Evolutionary conservation across 2,888 invertebrate species (phyloP).

Genomic region (Coleophora flavipennella): DNA sequence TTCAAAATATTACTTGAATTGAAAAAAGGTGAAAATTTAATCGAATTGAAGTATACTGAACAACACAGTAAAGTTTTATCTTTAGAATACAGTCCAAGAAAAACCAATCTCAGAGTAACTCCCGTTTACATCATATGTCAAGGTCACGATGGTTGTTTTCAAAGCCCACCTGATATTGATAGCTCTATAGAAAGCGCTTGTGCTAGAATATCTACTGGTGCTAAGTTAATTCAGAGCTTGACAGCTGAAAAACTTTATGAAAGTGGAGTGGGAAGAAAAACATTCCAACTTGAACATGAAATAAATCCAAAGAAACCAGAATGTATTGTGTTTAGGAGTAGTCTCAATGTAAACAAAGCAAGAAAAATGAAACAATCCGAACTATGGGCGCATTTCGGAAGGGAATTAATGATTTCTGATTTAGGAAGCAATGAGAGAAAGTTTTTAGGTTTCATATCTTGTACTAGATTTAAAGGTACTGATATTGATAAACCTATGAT

Average conservation of each 20-base stretch:
- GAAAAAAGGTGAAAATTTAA: slow-evolving; percentile 74
- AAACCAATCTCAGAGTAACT: slow-evolving; percentile 76
- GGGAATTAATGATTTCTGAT: slow-evolving; percentile 84
- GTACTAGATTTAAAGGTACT: slow-evolving; percentile 83
- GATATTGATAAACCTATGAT: slow-evolving; percentile 74
- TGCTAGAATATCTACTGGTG: slow-evolving; percentile 81
- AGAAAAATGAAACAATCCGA: slow-evolving; percentile 82
- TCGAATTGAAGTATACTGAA: slow-evolving; percentile 72
- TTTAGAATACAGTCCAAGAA: slow-evolving; percentile 72
- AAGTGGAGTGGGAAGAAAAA: slow-evolving; percentile 82
- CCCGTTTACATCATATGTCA: slow-evolving; percentile 89
- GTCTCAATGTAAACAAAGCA: slow-evolving; percentile 79
- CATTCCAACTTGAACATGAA: slow-evolving; percentile 84
- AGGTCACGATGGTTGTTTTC: slow-evolving; percentile 85
- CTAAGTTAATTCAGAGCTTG: slow-evolving; percentile 87
- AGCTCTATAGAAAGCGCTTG: slow-evolving; percentile 81
- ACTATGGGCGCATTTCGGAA: slow-evolving; percentile 88
- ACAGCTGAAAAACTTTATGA: slow-evolving; percentile 90
- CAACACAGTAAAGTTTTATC: slow-evolving; percentile 53
- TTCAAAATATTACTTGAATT: slow-evolving; percentile 81
- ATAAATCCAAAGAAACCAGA: slow-evolving; percentile 69
- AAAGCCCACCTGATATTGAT: slow-evolving; percentile 75
- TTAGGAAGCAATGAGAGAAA: slow-evolving; percentile 80
- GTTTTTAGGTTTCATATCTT: slow-evolving; percentile 91
- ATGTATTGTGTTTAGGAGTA: slow-evolving; percentile 83